Base-by-base conservation (phyloP, 1,140 invertebrate species). In the Leptinotarsa defecta region DNA sequence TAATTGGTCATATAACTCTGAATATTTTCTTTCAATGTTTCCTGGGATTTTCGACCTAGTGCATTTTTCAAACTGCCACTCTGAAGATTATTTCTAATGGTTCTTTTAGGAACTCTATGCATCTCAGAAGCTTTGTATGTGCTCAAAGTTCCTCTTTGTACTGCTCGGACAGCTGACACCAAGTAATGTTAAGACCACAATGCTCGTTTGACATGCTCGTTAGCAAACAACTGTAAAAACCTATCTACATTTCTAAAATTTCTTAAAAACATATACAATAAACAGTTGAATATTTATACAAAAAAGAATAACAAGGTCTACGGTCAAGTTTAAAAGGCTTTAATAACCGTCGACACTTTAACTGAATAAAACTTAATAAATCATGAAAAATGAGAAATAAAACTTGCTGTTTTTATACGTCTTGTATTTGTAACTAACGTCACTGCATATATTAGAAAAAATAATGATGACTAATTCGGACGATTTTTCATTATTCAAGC, bases 91-190 rank as follows among this genome's bases (percentile, higher is more conserved):
- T 71, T 71, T n/a, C 27, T 48, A 11, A 71, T 49, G n/a, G 52
- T 61, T 17, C 70, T 43, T 61, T 4, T 52, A 17, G 49, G 22
- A 57, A 65, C 63, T 20, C 24, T 24, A 5, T 65, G 11, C 15
- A n/a, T 65, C 63, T 22, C n/a, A 5, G 63, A 15, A 65, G 63
- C 63, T 27, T 65, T 65, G 1, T 65, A 22, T 27, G 63, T 65
- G 3, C 63, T 65, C 63, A 22, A 65, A 17, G 20, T 65, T 65
- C 17, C 20, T 65, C 19, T 65, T 22, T 65, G 63, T 22, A 65
- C 63, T 65, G 63, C 63, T 65, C 24, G 19, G 20, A 65, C 63
- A 65, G 63, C 63, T 65, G 63, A 20, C 19, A 27, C 24, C 63
- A 64, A 19, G 19, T 64, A n/a, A 19, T 64, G 5, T 64, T 64